phyloP scores from a whole-genome alignment of 2,113 vertebrate species.

The Nothoprocta perdicaria region DNA sequence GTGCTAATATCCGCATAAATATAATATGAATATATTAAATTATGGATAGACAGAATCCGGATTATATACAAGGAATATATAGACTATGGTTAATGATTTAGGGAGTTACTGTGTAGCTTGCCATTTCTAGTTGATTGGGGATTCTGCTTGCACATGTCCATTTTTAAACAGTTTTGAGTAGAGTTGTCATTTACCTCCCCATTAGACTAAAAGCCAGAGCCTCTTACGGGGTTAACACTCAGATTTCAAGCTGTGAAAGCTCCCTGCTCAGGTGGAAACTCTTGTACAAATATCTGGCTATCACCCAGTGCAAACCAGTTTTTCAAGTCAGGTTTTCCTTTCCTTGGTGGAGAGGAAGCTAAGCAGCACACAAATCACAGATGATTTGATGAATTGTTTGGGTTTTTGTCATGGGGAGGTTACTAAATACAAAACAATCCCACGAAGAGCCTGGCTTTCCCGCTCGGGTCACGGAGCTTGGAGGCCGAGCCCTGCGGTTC shows the following conservation, averaged over 20 bases:
- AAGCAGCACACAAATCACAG: not conserved
- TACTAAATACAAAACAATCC: not conserved
- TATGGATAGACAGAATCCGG: no score
- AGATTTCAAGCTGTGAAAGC: conserved; percentile 28
- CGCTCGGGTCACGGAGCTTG: no score
- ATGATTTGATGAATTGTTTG: not conserved
- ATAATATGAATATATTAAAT: no score
- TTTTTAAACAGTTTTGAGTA: not conserved
- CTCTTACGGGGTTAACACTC: conserved; percentile 39
- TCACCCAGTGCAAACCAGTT: conserved; percentile 58
- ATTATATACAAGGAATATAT: no score
- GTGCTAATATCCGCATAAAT: not conserved
- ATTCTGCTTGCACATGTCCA: not conserved
- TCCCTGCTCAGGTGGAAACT: conserved; percentile 37
- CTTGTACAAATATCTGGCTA: conserved; percentile 43
- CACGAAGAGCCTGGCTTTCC: not conserved
- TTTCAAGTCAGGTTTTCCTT: conserved; percentile 45
- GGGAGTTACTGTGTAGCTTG: not conserved
- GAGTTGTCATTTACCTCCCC: not conserved
- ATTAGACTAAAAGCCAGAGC: not conserved
- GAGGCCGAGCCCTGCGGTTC: not conserved
- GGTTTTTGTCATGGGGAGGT: not conserved
- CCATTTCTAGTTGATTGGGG: not conserved
- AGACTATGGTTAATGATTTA: not conserved
- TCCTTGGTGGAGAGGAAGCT: conserved; percentile 23